These are phyloP conservation scores for Gracilinanus agilis DNA, from an alignment of 2,113 vertebrate species.

Conservation along the genomic window DNA sequence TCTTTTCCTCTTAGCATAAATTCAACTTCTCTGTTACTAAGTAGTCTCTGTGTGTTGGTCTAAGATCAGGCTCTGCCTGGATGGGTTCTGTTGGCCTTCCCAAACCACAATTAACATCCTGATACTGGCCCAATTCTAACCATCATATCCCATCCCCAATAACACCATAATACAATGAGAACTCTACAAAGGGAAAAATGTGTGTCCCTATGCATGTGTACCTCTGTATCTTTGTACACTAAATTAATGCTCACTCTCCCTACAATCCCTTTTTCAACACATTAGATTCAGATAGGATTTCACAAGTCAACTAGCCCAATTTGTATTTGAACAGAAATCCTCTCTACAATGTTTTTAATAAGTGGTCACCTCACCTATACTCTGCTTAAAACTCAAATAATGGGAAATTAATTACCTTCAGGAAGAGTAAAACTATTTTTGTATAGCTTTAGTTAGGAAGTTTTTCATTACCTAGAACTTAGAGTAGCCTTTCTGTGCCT, in stretches of 20 bases:
- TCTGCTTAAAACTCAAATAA: background rate
- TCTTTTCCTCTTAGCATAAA: too few species aligned
- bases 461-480: background rate
- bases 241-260: background rate
- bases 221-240: background rate
- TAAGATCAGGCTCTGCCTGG: too few species aligned
- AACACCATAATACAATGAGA: too few species aligned
- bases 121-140: too few species aligned
- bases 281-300: background rate
- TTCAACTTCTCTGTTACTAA: too few species aligned
- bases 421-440: background rate
- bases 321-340: background rate
- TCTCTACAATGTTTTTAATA: background rate
- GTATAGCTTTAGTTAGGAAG: background rate
- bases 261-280: background rate
- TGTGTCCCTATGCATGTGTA: background rate
- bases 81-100: too few species aligned
- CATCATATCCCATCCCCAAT: too few species aligned
- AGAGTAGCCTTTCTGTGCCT: background rate
- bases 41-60: too few species aligned
- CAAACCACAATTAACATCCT: too few species aligned
- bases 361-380: background rate
- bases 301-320: background rate
- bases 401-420: background rate
- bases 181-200: background rate